phyloP scores from a whole-genome alignment of 53 echinoderm and acorn worm genomes.

The Actinopyga echinites region DNA sequence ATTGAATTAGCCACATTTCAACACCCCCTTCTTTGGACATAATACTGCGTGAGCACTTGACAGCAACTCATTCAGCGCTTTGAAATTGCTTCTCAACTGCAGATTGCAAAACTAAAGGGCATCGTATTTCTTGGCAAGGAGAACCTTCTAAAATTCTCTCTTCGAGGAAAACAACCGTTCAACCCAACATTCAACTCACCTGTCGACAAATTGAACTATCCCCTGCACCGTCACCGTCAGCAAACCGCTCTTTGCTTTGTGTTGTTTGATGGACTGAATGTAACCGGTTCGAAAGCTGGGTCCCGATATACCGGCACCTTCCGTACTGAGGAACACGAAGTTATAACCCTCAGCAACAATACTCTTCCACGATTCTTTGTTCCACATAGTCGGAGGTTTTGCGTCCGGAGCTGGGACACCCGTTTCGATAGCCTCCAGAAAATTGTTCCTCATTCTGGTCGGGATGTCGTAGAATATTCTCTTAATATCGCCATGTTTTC shows the following conservation, averaged over 20 bases:
- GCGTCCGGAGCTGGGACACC: conserved; percentile 38
- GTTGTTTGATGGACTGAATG: conserved; percentile 57
- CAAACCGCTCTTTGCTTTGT: conserved; percentile 18
- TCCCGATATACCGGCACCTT: conserved; percentile 65
- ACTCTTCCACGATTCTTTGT: conserved; percentile 53
- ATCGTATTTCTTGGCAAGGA: no score
- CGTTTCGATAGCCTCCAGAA: conserved; percentile 49
- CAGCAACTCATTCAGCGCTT: neutral
- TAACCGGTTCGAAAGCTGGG: conserved; percentile 41
- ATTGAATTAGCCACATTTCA: no score
- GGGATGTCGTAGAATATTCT: conserved; percentile 78
- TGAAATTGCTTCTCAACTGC: no score
- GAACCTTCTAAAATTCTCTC: neutral
- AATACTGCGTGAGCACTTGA: conserved; percentile 4
- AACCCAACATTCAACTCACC: neutral
- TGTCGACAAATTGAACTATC: conserved; percentile 67
- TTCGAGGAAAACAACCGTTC: neutral
- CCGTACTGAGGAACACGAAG: conserved; percentile 68
- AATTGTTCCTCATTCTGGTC: conserved; percentile 28
- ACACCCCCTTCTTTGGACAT: no score
- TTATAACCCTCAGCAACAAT: conserved; percentile 16
- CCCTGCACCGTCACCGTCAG: conserved; percentile 19
- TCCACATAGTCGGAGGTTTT: conserved; percentile 38
- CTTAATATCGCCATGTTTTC: conserved; percentile 60
- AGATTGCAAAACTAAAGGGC: no score